Evolutionary conservation across 2,888 invertebrate species (phyloP).

Genomic region (Vannuccia rotundouncinata): DNA sequence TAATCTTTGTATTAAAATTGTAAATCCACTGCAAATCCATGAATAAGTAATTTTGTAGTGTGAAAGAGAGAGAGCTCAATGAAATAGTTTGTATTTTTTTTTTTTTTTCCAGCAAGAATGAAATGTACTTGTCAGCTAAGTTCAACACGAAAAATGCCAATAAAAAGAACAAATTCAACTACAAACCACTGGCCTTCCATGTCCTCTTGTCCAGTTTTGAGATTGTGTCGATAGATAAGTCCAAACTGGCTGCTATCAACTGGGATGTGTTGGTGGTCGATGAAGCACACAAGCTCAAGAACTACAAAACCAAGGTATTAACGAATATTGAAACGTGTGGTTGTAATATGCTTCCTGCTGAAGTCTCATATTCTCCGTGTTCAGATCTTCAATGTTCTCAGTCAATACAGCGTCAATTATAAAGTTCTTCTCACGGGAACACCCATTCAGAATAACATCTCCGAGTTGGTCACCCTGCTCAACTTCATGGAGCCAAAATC

Average conservation of each 20-base stretch:
- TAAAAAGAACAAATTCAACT: conserved; percentile 38
- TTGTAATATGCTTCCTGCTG: not conserved
- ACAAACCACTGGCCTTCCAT: conserved; percentile 64
- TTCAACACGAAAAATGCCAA: not conserved
- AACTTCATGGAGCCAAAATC: conserved; percentile 82
- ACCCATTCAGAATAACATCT: conserved; percentile 94
- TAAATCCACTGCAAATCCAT: too few species aligned
- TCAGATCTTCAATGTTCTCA: conserved; percentile 41
- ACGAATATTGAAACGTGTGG: not conserved
- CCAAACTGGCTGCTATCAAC: conserved; percentile 90
- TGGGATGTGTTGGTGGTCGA: conserved; percentile 98
- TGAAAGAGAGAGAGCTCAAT: too few species aligned
- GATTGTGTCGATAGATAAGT: conserved; percentile 86
- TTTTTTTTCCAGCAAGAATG: not conserved
- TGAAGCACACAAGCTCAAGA: conserved; percentile 95
- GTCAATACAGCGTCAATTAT: conserved; percentile 54
- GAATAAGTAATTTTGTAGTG: too few species aligned
- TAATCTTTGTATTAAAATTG: too few species aligned
- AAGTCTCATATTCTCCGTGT: not conserved
- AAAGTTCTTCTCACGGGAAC: conserved; percentile 93
- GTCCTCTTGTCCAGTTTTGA: conserved; percentile 96
- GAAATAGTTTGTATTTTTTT: too few species aligned
- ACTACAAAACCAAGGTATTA: conserved; percentile 83
- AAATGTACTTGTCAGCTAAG: not conserved
- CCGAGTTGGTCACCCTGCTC: conserved; percentile 93